phyloP scores from a whole-genome alignment of 1,140 invertebrate species.

The Leguminivora glycinivorella region DNA sequence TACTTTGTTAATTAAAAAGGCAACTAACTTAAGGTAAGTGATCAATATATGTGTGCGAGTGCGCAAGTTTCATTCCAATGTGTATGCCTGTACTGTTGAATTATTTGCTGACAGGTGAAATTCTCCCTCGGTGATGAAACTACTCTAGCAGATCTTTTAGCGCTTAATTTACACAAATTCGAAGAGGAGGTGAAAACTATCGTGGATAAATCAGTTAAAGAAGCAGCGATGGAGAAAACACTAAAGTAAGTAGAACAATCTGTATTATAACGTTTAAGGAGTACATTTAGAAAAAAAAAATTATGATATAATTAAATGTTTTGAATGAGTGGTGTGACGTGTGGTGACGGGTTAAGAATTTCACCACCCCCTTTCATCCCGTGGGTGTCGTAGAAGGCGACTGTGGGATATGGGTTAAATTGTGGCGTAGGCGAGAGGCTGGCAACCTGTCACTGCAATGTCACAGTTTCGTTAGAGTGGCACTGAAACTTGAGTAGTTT shows the following conservation, averaged over 20 bases:
- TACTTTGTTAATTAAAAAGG: constrained; percentile 12
- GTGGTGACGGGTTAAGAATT: no score
- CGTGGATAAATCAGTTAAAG: constrained; percentile 97
- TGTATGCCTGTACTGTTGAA: background rate
- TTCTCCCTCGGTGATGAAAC: constrained; percentile 87
- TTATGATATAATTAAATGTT: no score
- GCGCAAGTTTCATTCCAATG: background rate
- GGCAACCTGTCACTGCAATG: no score
- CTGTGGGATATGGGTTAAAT: no score
- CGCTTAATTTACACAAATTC: constrained; percentile 92
- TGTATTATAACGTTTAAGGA: no score
- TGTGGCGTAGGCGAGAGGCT: no score
- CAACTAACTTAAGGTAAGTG: constrained; percentile 1
- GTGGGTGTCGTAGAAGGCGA: no score
- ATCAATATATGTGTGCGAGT: background rate
- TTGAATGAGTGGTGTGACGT: no score
- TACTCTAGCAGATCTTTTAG: constrained; percentile 92
- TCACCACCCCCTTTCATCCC: no score
- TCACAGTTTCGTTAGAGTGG: no score
- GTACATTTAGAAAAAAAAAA: no score
- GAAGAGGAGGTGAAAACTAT: constrained; percentile 97
- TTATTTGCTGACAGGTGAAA: constrained; percentile 79
- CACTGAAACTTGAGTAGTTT: no score
- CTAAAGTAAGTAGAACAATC: constrained; percentile 71
- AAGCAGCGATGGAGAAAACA: constrained; percentile 96